A percentile compares a stretch with the other conserved stretches of the same genome.
phyloP scores from a whole-genome alignment of 1,140 invertebrate genomes.

The Mycetomoellerius zeteki region DNA sequence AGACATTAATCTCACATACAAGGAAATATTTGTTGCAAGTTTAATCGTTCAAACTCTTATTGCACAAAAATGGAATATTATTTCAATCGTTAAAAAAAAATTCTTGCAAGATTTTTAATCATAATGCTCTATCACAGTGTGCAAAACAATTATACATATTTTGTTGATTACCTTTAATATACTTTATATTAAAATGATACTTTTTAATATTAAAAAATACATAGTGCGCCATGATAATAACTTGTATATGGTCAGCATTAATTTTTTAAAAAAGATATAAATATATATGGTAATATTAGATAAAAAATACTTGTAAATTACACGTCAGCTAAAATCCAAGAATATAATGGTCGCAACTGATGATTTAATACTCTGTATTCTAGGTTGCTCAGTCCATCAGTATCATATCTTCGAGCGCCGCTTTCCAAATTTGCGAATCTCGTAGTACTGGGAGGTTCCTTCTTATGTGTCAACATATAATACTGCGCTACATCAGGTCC shows the following conservation, averaged over 20 bases:
- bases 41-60: neutral
- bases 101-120: slow-evolving; percentile 10
- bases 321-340: slow-evolving; percentile 85
- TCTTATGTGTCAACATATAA: slow-evolving; percentile 92
- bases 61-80: neutral
- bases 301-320: slow-evolving; percentile 60
- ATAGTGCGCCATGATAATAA: neutral
- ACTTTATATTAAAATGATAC: neutral
- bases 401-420: slow-evolving; percentile 87
- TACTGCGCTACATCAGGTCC: slow-evolving; percentile 91
- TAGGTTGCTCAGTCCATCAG: slow-evolving; percentile 90
- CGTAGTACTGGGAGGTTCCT: slow-evolving; percentile 88
- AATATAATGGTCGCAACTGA: slow-evolving; percentile 83
- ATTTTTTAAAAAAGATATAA: slow-evolving; percentile 7
- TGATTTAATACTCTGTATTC: slow-evolving; percentile 84
- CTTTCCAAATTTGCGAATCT: slow-evolving; percentile 88
- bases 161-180: neutral
- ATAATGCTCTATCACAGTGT: slow-evolving; percentile 41
- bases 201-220: slow-evolving; percentile 7
- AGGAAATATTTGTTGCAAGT: slow-evolving; percentile 12
- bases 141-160: slow-evolving; percentile 27
- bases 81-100: slow-evolving; percentile 13
- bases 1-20: neutral
- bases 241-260: neutral
- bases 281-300: neutral